These are phyloP conservation scores for Conus ventricosus DNA, from an alignment of 1,140 invertebrate species.

Conservation along the genomic window DNA sequence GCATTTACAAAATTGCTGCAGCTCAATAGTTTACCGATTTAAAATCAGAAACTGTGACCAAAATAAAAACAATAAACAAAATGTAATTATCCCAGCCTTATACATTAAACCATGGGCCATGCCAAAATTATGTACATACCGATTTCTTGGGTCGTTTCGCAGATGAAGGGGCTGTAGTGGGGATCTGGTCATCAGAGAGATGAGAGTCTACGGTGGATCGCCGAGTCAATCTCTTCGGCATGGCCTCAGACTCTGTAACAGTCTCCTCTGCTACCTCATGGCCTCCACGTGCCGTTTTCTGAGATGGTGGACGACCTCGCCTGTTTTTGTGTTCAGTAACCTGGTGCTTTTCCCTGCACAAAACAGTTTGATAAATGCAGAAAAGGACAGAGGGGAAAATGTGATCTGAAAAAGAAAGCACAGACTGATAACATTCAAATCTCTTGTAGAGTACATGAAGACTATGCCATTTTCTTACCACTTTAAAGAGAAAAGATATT, in stretches of 20 bases:
- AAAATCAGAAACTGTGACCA: too few relatives aligned
- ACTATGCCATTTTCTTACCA: too few relatives aligned
- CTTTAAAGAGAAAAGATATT: too few relatives aligned
- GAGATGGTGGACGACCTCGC: slow-evolving; percentile 12
- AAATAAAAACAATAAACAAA: too few relatives aligned
- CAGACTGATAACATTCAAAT: too few relatives aligned
- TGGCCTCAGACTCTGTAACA: slow-evolving; percentile 15
- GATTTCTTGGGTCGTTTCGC: slow-evolving; percentile 24
- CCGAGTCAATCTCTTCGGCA: slow-evolving; percentile 44
- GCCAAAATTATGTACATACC: background rate
- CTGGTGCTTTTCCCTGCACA: background rate
- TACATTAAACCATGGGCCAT: too few relatives aligned
- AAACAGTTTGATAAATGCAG: background rate
- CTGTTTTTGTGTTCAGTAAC: slow-evolving; percentile 36
- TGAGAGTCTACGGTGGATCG: slow-evolving; percentile 27
- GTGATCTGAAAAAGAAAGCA: too few relatives aligned
- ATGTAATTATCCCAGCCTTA: too few relatives aligned
- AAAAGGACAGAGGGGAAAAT: too few relatives aligned
- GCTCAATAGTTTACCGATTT: too few relatives aligned
- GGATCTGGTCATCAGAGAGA: background rate
- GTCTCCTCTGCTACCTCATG: slow-evolving; percentile 10
- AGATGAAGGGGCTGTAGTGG: background rate
- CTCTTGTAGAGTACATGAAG: too few relatives aligned
- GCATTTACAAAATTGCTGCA: too few relatives aligned
- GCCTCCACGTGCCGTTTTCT: background rate